Evolutionary conservation across 2,797 vertebrate species (phyloP).

Genomic region (Crypturellus tataupa): DNA sequence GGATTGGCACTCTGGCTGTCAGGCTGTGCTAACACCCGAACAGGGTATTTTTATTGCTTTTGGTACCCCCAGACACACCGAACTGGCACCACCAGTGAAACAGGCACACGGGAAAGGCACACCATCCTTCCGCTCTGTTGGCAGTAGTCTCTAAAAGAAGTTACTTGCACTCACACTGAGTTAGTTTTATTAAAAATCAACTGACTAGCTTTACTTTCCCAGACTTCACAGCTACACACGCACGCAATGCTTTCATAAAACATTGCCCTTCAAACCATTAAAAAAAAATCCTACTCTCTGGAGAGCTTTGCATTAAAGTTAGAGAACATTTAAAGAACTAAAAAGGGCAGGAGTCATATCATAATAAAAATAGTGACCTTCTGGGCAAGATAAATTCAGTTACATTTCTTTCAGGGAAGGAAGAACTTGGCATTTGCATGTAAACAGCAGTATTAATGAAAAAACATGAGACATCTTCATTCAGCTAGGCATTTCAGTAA

Average conservation of each 20-base stretch:
- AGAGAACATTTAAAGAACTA: not conserved
- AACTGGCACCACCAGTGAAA: not conserved
- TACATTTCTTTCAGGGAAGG: not conserved
- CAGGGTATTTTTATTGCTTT: not conserved
- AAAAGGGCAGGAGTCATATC: not conserved
- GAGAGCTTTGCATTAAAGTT: not conserved
- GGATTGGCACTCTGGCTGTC: not conserved
- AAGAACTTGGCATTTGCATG: not conserved
- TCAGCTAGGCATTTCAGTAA: not conserved
- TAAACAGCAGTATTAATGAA: not conserved
- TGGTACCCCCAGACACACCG: not conserved
- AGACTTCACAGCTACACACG: not conserved
- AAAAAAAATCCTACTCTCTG: not conserved
- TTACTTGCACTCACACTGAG: not conserved
- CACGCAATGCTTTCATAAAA: not conserved
- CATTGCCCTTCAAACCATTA: not conserved
- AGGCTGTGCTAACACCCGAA: not conserved
- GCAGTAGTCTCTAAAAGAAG: not conserved
- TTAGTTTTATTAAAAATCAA: not conserved
- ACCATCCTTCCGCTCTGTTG: not conserved
- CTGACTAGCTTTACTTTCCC: not conserved
- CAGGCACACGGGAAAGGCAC: not conserved
- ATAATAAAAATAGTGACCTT: not conserved
- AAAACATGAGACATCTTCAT: not conserved
- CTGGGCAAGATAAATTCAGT: not conserved